These are phyloP conservation scores for Andrena minutula DNA, from an alignment of 2,888 invertebrate genomes.

Conservation along the genomic window DNA sequence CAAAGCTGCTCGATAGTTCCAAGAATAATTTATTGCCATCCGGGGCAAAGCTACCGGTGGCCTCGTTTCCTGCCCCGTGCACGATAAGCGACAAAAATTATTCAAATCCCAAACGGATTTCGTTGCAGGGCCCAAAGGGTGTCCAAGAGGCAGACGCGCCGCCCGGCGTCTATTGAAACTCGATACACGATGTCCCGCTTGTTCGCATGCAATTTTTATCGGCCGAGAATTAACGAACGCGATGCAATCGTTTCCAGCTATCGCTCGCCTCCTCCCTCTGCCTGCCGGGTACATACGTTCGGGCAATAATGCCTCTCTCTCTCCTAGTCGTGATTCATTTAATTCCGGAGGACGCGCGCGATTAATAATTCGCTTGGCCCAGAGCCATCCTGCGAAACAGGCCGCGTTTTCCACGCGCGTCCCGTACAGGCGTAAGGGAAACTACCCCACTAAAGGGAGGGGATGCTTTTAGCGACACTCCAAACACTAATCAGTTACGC, in stretches of 20 bases:
- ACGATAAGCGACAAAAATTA: slow-evolving; percentile 72
- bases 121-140: slow-evolving; percentile 32
- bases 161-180: neutral
- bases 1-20: slow-evolving; percentile 67
- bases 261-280: neutral
- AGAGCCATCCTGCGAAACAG: slow-evolving; percentile 39
- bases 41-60: slow-evolving; percentile 56
- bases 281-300: neutral
- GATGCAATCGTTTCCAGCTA: neutral
- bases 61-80: slow-evolving; percentile 53
- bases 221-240: neutral
- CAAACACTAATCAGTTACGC: too few species aligned
- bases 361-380: slow-evolving; percentile 38
- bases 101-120: slow-evolving; percentile 69
- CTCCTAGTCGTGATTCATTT: slow-evolving; percentile 47
- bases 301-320: neutral
- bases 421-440: too few species aligned
- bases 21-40: slow-evolving; percentile 70
- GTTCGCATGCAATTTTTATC: slow-evolving; percentile 38
- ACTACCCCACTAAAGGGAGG: too few species aligned
- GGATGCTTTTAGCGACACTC: too few species aligned
- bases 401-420: slow-evolving; percentile 10
- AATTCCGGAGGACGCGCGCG: slow-evolving; percentile 23
- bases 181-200: slow-evolving; percentile 30
- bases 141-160: slow-evolving; percentile 15